Evolutionary conservation across 2,888 invertebrate genomes (phyloP).

Genomic region (Eutolmus rufibarbis): DNA sequence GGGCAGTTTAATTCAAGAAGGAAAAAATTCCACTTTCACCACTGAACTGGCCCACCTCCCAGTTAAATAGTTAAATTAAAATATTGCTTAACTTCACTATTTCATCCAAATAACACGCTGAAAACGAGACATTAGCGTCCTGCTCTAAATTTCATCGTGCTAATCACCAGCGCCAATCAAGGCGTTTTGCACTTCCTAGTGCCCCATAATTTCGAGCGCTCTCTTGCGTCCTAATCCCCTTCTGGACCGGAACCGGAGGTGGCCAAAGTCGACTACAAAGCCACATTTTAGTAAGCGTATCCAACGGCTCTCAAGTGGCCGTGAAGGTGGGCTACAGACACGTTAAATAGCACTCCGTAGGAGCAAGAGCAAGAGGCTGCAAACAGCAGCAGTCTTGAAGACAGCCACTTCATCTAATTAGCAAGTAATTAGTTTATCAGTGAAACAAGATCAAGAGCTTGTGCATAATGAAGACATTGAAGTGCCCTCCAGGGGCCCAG

Average conservation of each 20-base stretch:
- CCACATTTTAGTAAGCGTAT: not conserved
- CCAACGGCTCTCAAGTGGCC: not conserved
- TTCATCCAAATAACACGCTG: not conserved
- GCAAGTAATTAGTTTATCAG: slow-evolving; percentile 41
- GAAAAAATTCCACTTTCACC: not conserved
- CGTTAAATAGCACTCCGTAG: not conserved
- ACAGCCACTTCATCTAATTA: slow-evolving; percentile 24
- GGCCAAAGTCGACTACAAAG: not conserved
- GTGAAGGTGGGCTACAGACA: not conserved
- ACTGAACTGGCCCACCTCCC: not conserved
- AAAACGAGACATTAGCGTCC: not conserved
- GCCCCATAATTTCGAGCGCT: not conserved
- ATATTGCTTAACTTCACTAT: not conserved
- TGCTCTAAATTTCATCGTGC: not conserved
- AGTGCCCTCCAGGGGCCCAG: not conserved
- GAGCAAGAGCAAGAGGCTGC: not conserved
- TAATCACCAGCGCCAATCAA: slow-evolving; percentile 29
- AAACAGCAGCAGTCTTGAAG: not conserved
- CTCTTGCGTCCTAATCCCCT: not conserved
- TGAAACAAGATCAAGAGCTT: slow-evolving; percentile 36
- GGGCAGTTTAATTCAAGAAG: not conserved
- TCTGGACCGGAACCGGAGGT: not conserved
- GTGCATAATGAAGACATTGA: slow-evolving; percentile 23
- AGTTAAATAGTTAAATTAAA: not conserved
- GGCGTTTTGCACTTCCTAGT: slow-evolving; percentile 3